Conservation (phyloP, 2,113 vertebrate species). For the Elanus axillaris region DNA sequence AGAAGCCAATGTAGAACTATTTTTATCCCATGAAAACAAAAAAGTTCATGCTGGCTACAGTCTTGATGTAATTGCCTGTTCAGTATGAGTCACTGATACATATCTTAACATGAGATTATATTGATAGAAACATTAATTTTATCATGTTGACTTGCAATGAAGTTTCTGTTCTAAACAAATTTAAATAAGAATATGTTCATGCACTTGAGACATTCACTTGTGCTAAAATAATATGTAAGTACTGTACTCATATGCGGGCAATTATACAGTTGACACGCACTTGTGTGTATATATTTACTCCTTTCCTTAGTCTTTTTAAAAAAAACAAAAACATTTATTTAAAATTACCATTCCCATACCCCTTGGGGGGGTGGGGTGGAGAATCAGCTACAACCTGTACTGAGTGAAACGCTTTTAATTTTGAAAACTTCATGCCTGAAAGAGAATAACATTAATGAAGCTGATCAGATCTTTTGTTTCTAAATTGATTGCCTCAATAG, state of each 20-base stretch:
- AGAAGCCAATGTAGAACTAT: neutral
- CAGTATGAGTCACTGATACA: neutral
- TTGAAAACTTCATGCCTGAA: slow-evolving; percentile 23
- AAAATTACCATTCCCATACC: neutral
- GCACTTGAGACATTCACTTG: neutral
- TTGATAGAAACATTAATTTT: slow-evolving; percentile 46
- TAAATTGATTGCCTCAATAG: slow-evolving; percentile 44
- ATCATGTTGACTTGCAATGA: neutral
- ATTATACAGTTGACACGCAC: neutral
- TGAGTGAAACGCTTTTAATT: slow-evolving; percentile 38
- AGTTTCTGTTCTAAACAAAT: neutral
- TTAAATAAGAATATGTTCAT: neutral
- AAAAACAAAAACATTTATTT: no score
- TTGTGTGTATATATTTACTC: neutral
- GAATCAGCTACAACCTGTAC: neutral
- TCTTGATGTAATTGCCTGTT: neutral
- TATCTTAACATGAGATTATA: slow-evolving; percentile 16
- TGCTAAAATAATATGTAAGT: neutral
- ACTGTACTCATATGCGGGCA: neutral
- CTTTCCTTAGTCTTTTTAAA: neutral
- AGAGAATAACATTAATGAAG: slow-evolving; percentile 29
- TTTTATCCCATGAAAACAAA: neutral
- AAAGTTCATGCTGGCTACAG: neutral
- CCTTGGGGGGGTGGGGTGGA: neutral
- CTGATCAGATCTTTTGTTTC: slow-evolving; percentile 53